These are phyloP conservation scores for Amphiprion ocellaris DNA, from an alignment of 2,113 vertebrate species.

Conservation along the genomic window DNA sequence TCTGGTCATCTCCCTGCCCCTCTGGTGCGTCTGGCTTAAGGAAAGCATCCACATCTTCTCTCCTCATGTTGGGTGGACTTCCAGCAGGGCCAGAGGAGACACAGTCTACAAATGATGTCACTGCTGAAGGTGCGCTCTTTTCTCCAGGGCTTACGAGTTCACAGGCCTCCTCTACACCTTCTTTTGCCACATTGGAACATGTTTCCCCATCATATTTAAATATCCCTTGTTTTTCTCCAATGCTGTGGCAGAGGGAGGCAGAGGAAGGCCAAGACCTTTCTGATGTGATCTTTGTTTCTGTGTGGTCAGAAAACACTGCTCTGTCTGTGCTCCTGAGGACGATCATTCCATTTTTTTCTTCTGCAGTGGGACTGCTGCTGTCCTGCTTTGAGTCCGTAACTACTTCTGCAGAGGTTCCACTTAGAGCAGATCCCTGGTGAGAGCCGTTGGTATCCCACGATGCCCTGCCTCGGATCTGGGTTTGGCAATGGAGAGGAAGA, in stretches of 20 bases:
- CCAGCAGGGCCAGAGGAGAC: slow-evolving; percentile 33
- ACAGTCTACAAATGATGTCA: slow-evolving; percentile 48
- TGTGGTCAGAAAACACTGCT: slow-evolving; percentile 69
- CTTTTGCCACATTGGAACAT: slow-evolving; percentile 28
- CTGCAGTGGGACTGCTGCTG: slow-evolving; percentile 55
- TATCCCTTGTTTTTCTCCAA: slow-evolving; percentile 31
- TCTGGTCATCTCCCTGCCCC: slow-evolving; percentile 65
- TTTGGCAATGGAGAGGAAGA: slow-evolving; percentile 82
- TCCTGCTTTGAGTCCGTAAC: slow-evolving; percentile 47
- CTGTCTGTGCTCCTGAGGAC: slow-evolving; percentile 72
- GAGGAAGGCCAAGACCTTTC: slow-evolving; percentile 59
- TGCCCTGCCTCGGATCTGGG: slow-evolving; percentile 71
- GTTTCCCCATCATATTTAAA: slow-evolving; percentile 41
- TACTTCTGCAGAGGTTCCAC: slow-evolving; percentile 25
- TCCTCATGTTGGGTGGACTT: neutral
- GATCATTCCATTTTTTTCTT: slow-evolving; percentile 70
- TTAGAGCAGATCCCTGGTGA: slow-evolving; percentile 53
- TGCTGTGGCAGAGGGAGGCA: slow-evolving; percentile 24
- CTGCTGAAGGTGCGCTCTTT: slow-evolving; percentile 54
- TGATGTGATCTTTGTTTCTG: slow-evolving; percentile 48
- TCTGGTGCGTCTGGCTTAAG: slow-evolving; percentile 46
- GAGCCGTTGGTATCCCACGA: slow-evolving; percentile 65
- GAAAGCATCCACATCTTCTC: slow-evolving; percentile 35
- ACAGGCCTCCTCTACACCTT: slow-evolving; percentile 59
- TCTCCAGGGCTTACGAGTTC: slow-evolving; percentile 64